phyloP scores from a whole-genome alignment of 1,140 invertebrate species.

The Drosophila cardini region DNA sequence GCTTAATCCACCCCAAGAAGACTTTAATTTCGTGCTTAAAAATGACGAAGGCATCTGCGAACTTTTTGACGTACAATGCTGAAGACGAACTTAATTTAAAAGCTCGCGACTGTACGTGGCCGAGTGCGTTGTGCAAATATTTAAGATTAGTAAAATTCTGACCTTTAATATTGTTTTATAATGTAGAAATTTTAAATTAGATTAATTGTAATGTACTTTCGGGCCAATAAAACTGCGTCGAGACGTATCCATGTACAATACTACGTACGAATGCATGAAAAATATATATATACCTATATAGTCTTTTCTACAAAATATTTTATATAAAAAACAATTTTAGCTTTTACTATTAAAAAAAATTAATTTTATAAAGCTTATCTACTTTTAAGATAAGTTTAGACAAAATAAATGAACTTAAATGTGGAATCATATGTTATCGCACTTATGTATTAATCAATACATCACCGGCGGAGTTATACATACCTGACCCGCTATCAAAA shows the following conservation, averaged over 20 bases:
- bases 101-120: slow-evolving; percentile 59
- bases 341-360: too few species aligned
- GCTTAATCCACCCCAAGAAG: slow-evolving; percentile 77
- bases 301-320: too few species aligned
- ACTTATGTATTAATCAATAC: too few species aligned
- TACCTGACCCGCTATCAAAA: too few species aligned
- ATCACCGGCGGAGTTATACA: too few species aligned
- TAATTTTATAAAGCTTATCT: too few species aligned
- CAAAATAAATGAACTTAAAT: too few species aligned
- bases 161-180: slow-evolving; percentile 83
- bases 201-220: slow-evolving; percentile 70
- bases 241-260: slow-evolving; percentile 32
- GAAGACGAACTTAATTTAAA: slow-evolving; percentile 25
- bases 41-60: slow-evolving; percentile 81
- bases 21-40: slow-evolving; percentile 79
- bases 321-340: too few species aligned
- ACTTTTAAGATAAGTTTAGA: too few species aligned
- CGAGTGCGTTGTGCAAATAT: slow-evolving; percentile 80
- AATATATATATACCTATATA: not conserved
- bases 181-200: slow-evolving; percentile 72
- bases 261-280: slow-evolving; percentile 1
- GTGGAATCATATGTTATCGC: too few species aligned
- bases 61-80: slow-evolving; percentile 80
- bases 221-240: slow-evolving; percentile 58
- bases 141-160: slow-evolving; percentile 75